Evolutionary conservation across 37 sponge, comb jelly and placozoan species (phyloP).

Genomic region (Amphimedon queenslandica): DNA sequence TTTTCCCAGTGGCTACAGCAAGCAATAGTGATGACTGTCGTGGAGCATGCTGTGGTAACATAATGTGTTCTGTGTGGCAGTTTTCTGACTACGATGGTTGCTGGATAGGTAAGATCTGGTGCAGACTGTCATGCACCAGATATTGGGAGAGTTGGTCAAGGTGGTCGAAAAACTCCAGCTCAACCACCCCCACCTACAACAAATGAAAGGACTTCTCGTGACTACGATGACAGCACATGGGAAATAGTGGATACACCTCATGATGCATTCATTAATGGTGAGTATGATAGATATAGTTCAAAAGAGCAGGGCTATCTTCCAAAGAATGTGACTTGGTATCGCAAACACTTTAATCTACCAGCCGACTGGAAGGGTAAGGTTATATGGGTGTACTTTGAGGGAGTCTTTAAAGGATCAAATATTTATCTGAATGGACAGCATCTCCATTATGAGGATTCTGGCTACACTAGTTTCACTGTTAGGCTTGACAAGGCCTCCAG

Average conservation of each 20-base stretch:
- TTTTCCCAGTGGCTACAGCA: not conserved
- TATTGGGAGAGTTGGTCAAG: slow-evolving; percentile 25
- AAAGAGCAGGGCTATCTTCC: slow-evolving; percentile 33
- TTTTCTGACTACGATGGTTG: slow-evolving; percentile 19
- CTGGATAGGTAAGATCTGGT: slow-evolving; percentile 44
- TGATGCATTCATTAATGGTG: slow-evolving; percentile 35
- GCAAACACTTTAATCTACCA: slow-evolving; percentile 57
- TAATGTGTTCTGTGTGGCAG: slow-evolving; percentile 50
- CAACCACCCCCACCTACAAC: slow-evolving; percentile 22
- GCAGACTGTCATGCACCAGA: slow-evolving; percentile 23
- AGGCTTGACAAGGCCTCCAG: too few relatives aligned
- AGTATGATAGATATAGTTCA: not conserved
- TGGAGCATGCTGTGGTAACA: slow-evolving; percentile 25
- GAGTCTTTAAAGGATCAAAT: slow-evolving; percentile 30
- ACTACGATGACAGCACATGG: slow-evolving; percentile 49
- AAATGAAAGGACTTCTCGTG: slow-evolving; percentile 17
- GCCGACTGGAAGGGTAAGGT: slow-evolving; percentile 38
- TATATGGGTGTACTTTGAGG: slow-evolving; percentile 57
- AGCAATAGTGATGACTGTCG: slow-evolving; percentile 32
- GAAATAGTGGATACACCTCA: slow-evolving; percentile 51
- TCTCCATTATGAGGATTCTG: too few relatives aligned
- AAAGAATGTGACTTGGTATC: slow-evolving; percentile 44
- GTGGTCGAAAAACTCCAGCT: slow-evolving; percentile 8
- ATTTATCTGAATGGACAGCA: slow-evolving; percentile 37
- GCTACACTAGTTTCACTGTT: too few relatives aligned